Conservation (phyloP, 64 coral and sea anemone genomes). For the Hydrozoanthus tunicans region DNA sequence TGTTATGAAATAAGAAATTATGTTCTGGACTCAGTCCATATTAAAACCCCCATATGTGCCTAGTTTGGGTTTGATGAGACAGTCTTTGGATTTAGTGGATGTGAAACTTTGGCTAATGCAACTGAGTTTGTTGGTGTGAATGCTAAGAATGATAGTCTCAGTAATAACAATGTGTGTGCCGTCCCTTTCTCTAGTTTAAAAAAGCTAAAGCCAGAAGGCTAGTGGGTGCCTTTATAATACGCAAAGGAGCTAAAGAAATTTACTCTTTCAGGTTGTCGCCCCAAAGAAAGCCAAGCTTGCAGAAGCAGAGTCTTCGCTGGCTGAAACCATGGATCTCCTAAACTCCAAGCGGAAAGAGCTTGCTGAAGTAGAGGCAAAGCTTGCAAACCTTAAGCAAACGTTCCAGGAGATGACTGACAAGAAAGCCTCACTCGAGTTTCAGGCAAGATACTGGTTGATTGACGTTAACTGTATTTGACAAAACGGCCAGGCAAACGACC, state of each 20-base stretch:
- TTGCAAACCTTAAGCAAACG: constrained; percentile 88
- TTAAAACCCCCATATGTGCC: too few species aligned
- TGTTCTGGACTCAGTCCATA: too few species aligned
- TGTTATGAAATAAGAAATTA: too few species aligned
- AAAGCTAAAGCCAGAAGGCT: too few species aligned
- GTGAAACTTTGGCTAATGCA: too few species aligned
- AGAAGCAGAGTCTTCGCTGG: constrained; percentile 88
- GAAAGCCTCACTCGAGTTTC: constrained; percentile 92
- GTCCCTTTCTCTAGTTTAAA: too few species aligned
- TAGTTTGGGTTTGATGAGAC: too few species aligned
- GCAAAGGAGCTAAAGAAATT: neutral
- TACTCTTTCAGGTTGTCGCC: constrained; percentile 75
- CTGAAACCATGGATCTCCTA: constrained; percentile 91
- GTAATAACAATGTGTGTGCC: too few species aligned
- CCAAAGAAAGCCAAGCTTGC: constrained; percentile 93
- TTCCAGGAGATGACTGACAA: constrained; percentile 99
- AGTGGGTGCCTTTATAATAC: neutral
- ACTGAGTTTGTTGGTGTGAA: too few species aligned
- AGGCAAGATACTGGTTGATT: constrained; percentile 34
- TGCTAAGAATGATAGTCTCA: too few species aligned
- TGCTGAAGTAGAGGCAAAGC: constrained; percentile 91
- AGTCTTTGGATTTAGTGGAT: too few species aligned
- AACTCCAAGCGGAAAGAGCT: constrained; percentile 91
- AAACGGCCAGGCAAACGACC: neutral
- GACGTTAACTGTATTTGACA: neutral